phyloP scores from a whole-genome alignment of 2,797 vertebrate species.

The Xiphorhynchus erythropygius region DNA sequence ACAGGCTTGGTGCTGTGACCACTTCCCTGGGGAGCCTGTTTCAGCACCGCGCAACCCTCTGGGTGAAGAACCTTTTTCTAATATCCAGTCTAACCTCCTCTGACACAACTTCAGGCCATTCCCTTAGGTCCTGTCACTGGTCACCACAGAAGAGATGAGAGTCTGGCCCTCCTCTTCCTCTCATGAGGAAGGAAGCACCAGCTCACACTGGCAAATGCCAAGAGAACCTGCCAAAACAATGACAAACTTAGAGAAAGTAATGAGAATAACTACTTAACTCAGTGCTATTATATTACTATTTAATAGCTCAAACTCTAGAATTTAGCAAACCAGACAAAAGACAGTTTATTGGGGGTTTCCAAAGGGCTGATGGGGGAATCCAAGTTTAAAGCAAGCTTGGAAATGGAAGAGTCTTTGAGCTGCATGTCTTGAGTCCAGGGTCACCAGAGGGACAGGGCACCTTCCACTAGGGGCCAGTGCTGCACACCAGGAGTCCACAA shows the following conservation, averaged over 20 bases:
- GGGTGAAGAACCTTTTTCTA: neutral
- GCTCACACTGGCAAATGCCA: neutral
- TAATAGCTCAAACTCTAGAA: neutral
- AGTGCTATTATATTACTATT: neutral
- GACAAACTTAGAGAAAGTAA: neutral
- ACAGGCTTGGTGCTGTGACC: neutral
- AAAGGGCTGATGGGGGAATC: neutral
- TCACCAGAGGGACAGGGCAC: accelerated
- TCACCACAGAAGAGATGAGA: neutral
- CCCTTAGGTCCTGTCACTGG: neutral
- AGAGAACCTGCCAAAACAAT: neutral
- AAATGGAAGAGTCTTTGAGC: neutral
- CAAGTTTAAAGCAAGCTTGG: neutral
- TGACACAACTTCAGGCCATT: neutral
- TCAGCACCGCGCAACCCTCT: neutral
- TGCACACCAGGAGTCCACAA: neutral
- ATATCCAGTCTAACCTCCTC: neutral
- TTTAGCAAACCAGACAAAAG: neutral
- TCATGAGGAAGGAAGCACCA: neutral
- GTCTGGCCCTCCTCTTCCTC: neutral
- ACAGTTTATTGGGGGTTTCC: neutral
- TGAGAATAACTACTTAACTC: neutral
- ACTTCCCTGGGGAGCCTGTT: neutral
- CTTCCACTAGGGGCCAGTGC: conserved; percentile 8
- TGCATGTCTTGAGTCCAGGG: neutral